Evolutionary conservation across 92 coral and sea anemone species (phyloP), one percentile per base, ranked within the genome.

Genomic region (Nematostella vectensis): DNA sequence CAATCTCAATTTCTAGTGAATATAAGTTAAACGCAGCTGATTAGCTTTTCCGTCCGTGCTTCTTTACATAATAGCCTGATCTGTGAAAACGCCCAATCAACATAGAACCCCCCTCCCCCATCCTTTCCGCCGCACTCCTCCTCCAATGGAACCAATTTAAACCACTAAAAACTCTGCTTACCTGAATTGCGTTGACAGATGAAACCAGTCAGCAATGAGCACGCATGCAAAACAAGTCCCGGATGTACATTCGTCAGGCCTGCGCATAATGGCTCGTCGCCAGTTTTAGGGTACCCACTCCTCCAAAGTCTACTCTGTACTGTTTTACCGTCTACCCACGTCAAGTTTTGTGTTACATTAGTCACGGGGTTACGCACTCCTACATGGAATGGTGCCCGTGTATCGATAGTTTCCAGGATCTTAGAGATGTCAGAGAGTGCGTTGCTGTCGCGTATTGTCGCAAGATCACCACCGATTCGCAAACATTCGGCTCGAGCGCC

Each of bases 401-500:
- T 28, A 24, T 65, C 57, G 22, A 72, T 48, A 30, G 47, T 56
- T 20, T 0, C 27, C 27, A 72, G 65, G 4, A 72, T 47, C 19
- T 23, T 33, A 2, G 29, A 26, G 25, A 72, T 47, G 18, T 24
- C 38, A 16, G 30, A 37, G 54, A 57, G 31, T 12, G 54, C 27
- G 25, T 47, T 55, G n/a, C 29, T 17, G 15, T 23, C 59, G 10
- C 63, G 37, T 27, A 59, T 27, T 25, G 51, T 25, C 11, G 58
- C 68, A 47, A 74, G 54, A 31, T 74, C 80, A 36, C 80, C 80
- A 43, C 74, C 68, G 20, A 50, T 67, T 11, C 29, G 48, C 19
- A 74, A 68, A 43, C 80, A 74, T 22, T 15, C 50, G 29, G 58
- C 54, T 18, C 80, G 74, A 18, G 74, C 74, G 21, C 80, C 68